Conservation (phyloP, 2,113 vertebrate genomes). For the Aphyosemion australe region DNA sequence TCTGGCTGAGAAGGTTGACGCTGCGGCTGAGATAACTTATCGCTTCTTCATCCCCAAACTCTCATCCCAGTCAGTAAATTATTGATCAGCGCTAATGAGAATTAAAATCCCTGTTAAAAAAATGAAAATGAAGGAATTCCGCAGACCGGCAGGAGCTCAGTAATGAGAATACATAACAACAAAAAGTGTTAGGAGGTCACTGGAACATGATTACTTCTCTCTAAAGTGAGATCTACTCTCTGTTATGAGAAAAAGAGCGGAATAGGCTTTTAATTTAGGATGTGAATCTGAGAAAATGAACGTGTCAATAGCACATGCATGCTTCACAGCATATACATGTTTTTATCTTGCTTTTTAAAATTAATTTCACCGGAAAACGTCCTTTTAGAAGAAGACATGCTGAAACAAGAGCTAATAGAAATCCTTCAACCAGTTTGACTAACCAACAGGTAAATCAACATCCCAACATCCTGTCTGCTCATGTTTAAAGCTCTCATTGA, state of each 20-base stretch:
- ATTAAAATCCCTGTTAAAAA: conserved; percentile 15
- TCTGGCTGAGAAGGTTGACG: neutral
- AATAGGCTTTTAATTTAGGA: conserved; percentile 29
- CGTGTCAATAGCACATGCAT: too few relatives aligned
- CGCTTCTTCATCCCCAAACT: neutral
- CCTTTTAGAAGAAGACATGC: too few relatives aligned
- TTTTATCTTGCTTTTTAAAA: too few relatives aligned
- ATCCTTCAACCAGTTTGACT: conserved; percentile 18
- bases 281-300: conserved; percentile 9
- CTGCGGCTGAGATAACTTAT: neutral
- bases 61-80: conserved; percentile 9
- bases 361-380: too few relatives aligned
- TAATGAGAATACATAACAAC: conserved; percentile 46
- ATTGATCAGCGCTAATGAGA: conserved; percentile 28
- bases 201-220: conserved; percentile 45
- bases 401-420: neutral
- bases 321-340: too few relatives aligned
- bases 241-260: conserved; percentile 24
- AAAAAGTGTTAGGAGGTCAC: too few relatives aligned
- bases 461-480: neutral
- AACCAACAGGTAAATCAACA: neutral
- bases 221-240: conserved; percentile 12
- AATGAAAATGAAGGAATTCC: conserved; percentile 39
- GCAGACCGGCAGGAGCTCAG: conserved; percentile 1
- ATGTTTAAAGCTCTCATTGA: neutral